Evolutionary conservation across 2,888 invertebrate genomes (phyloP), one percentile per base, ranked within the genome.

Genomic region (Eulithis testata): DNA sequence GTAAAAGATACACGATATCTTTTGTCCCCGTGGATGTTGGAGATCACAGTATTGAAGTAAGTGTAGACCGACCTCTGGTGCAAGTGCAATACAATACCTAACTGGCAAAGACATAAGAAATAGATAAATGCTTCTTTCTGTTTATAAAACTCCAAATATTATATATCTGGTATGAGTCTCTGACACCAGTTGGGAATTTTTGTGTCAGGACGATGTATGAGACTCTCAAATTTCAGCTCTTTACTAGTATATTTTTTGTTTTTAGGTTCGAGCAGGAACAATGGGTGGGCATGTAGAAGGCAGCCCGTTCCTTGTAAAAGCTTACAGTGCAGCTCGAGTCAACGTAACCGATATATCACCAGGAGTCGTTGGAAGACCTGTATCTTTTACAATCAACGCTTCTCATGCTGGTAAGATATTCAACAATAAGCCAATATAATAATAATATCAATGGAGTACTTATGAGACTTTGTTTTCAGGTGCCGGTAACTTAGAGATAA

Each of bases 401-500:
- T 96, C 96, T 0, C 96, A 96, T 82, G 96, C 96, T 21, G 94
- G 91, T 92, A 50, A n/a, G 50, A 6, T 40, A 40, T 27, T 40
- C 5, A 21, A 31, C 0, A 31, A 6, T 31, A 31, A 31, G 4
- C 6, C 31, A 31, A 5, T 31, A 31, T 31, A 31, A 31, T 31
- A 6, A 6, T 31, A 6, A 4, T 4, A 31, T 31, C 3, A 14
- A 8, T 14, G 14, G 7, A 47, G 7, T 47, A 47, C 3, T 47
- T 6, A 11, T 53, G 11, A 27, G 21, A 9, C 53, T 55, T 54
- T 27, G 43, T 11, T 74, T 65, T 65, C 94, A 79, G 98, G 99
- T 69, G 98, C 99, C 56, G 99, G 99, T 31, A 99, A 99, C 89
- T 94, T 99, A 82, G 99, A 99, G 92, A 99, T 99, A 61, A 99